Evolutionary conservation across 30 jellyfish, hydroid and myxozoan genomes (phyloP), one percentile per base, ranked within the genome.

Genomic region (Pelagia noctiluca): DNA sequence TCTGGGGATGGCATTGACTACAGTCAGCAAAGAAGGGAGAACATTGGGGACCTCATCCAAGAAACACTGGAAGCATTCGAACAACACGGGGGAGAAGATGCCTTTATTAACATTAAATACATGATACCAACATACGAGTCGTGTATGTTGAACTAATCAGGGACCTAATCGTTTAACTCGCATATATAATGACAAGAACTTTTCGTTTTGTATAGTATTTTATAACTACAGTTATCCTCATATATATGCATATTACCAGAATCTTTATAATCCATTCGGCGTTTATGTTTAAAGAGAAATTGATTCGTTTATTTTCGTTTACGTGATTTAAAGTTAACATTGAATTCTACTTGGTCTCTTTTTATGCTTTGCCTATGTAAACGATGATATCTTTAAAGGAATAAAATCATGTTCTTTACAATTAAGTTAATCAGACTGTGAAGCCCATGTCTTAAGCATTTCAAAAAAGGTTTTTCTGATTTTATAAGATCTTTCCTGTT

Each of bases 111-210:
- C 81, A 93, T 93, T 75, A 93, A 93, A 52, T 93, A 93, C 82
- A 93, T 93, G 96, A 79, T 93, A 18, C 99, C 99, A 32, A 93
- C 99, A 22, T 93, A 87, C 63, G 99, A 93, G 61, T 93, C 99
- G 61, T 87, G 99, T 77, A 35, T 93, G 87, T 52, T 85, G 63
- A 93, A 88, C 83, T 93, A 50, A 80, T 54, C n/a, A 26, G 8
- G 28, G 63, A 4, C 22, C 21, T n/a, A 34, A 1, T 22, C 23
- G 23, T 18, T 63, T 22, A 22, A 38, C 75, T 22, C 28, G 37
- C 37, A 25, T n/a, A 4, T 25, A 54, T 54, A 3, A 5, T 4
- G 10, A n/a, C 10, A 54, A 54, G 10, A 21, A 16, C 32, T 12
- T 54, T 54, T 16, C 21, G 5, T 54, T 54, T 54, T 11, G n/a